Base-by-base conservation (phyloP, 1,140 invertebrate species). In the Holotrichia oblita region DNA sequence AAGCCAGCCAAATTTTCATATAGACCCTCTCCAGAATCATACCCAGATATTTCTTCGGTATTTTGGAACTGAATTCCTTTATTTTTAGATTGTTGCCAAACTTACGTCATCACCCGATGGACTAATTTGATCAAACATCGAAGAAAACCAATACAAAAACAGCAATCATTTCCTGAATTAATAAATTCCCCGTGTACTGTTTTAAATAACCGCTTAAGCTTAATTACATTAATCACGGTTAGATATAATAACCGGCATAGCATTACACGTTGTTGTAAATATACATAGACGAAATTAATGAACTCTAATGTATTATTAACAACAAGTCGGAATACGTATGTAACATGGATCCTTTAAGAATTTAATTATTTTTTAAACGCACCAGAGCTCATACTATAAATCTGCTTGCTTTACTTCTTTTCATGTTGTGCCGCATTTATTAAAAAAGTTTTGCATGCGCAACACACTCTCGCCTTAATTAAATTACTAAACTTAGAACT, bases 401-500 rank as follows among this genome's bases (percentile, higher is more conserved):
- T 69, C 61, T 69, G 61, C 61, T 69, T 69, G 12, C 61, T 69
- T 69, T 69, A 69, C 61, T 69, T 69, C 61, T 69, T 34, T 69
- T 69, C 61, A 69, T 69, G 61, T 69, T 69, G 22, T 69, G 61
- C 61, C 27, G 27, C 61, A 69, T 69, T 69, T 69, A 69, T 69
- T 69, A 69, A 69, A 69, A 69, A 69, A 69, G 61, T 69, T 69
- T 69, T 69, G 61, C 61, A 69, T 69, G 61, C 61, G 12, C 22
- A 69, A 69, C 61, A 69, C 61, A 69, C 61, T 2, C 27, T 34
- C 22, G 20, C 22, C 61, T 69, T 69, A 69, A 69, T 69, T 69
- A 69, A 69, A 69, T 69, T 69, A 69, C 61, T 27, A 69, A 69
- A 69, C 61, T 69, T 69, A 69, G 20, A 69, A 69, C 61, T 69